Conservation (phyloP, 2,113 vertebrate species). For the Corythornis madagascariensis region DNA sequence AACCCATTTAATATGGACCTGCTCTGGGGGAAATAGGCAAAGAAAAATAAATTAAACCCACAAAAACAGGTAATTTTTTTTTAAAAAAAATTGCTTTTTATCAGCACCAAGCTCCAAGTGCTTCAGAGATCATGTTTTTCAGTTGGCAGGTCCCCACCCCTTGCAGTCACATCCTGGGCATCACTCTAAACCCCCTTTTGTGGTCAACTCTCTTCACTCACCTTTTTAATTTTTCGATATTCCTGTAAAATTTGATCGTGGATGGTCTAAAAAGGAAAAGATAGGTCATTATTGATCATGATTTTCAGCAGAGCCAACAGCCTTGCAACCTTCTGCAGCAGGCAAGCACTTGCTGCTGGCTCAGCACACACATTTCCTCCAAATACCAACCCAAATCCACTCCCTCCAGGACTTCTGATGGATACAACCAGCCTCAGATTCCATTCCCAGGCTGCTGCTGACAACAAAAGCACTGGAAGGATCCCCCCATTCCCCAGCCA, state of each 20-base stretch:
- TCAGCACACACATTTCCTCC: rapidly evolving
- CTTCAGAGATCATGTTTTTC: neutral
- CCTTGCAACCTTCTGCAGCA: neutral
- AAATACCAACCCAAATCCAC: neutral
- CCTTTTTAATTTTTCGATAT: slow-evolving; percentile 98
- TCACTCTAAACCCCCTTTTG: neutral
- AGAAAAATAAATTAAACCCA: neutral
- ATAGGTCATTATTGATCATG: rapidly evolving
- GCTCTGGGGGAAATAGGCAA: neutral
- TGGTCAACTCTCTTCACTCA: slow-evolving; percentile 22
- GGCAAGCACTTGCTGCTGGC: neutral
- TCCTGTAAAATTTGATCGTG: slow-evolving; percentile 98
- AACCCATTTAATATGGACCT: rapidly evolving
- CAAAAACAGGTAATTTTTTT: no score
- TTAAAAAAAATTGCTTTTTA: neutral
- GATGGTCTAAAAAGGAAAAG: slow-evolving; percentile 82
- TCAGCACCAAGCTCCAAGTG: neutral
- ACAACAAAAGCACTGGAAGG: neutral
- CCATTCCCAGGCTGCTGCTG: neutral
- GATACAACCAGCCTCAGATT: neutral
- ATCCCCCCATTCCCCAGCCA: neutral
- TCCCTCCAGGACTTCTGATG: rapidly evolving
- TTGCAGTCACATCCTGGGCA: neutral
- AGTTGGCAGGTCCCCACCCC: neutral
- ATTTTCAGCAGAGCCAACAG: neutral